A percentile compares a stretch with the other conserved stretches of the same genome.
phyloP scores from a whole-genome alignment of 2,797 vertebrate species.

The Anas bernieri region DNA sequence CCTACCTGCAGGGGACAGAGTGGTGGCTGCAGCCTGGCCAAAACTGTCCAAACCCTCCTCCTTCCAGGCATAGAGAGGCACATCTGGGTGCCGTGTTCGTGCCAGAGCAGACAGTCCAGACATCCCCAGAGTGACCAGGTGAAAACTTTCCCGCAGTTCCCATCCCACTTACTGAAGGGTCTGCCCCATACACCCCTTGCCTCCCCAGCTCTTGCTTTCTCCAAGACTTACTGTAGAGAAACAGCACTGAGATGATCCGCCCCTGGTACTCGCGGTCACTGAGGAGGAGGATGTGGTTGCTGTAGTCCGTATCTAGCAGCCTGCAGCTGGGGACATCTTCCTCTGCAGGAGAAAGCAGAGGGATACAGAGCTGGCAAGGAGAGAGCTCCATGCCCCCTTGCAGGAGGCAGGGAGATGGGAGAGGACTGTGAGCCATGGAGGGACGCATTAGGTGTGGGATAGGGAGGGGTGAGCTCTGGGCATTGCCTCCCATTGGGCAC shows the following conservation, averaged over 20 bases:
- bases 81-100: background rate
- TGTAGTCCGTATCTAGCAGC: background rate
- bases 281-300: background rate
- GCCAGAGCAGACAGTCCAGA: background rate
- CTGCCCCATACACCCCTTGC: fast-evolving
- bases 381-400: no score
- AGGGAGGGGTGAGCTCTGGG: background rate
- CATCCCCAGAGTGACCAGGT: no score
- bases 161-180: background rate
- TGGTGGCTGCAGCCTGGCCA: background rate
- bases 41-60: background rate
- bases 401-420: no score
- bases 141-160: background rate
- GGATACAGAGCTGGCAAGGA: background rate
- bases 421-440: background rate
- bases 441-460: background rate
- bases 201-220: background rate
- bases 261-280: background rate
- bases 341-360: background rate
- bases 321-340: background rate
- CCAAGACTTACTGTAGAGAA: background rate
- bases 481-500: background rate
- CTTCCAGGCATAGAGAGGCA: background rate
- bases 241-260: background rate
- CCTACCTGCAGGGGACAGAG: background rate